phyloP scores from a whole-genome alignment of 1,140 invertebrate species.

The Drosophila orena region DNA sequence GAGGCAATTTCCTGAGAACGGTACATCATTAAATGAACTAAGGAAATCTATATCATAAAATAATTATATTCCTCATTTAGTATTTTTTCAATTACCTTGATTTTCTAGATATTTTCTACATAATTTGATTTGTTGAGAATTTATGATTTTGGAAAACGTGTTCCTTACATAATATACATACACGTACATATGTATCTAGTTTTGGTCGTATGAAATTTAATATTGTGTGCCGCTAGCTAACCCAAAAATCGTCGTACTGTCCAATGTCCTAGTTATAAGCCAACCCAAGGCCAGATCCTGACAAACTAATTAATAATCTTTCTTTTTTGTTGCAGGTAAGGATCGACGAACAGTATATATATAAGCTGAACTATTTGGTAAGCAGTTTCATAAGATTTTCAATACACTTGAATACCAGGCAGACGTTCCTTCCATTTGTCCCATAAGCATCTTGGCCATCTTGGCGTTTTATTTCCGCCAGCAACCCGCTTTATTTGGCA shows the following conservation, averaged over 20 bases:
- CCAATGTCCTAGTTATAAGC: slow-evolving; percentile 58
- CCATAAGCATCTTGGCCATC: slow-evolving; percentile 17
- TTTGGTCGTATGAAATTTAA: slow-evolving; percentile 61
- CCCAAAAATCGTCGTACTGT: slow-evolving; percentile 55
- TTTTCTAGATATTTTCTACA: slow-evolving; percentile 7
- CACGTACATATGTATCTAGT: slow-evolving; percentile 15
- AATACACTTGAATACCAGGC: slow-evolving; percentile 7
- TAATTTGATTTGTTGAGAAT: slow-evolving; percentile 28
- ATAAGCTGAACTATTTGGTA: slow-evolving; percentile 84
- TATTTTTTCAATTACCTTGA: slow-evolving; percentile 23
- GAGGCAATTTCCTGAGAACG: slow-evolving; percentile 29
- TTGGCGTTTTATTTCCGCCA: slow-evolving; percentile 17
- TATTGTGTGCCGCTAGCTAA: slow-evolving; percentile 59
- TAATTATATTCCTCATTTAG: slow-evolving; percentile 60
- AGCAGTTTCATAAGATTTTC: slow-evolving; percentile 38
- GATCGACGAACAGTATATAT: slow-evolving; percentile 83
- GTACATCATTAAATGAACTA: slow-evolving; percentile 36
- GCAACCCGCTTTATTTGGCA: slow-evolving; percentile 38
- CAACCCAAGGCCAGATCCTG: neutral
- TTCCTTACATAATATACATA: too few relatives aligned
- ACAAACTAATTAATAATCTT: slow-evolving; percentile 49
- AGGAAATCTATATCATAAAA: slow-evolving; percentile 22
- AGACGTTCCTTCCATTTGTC: slow-evolving; percentile 19
- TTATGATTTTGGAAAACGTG: slow-evolving; percentile 36
- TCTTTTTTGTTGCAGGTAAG: slow-evolving; percentile 79